Evolutionary conservation across 1,140 invertebrate genomes (phyloP).

Genomic region (Tribolium castaneum): DNA sequence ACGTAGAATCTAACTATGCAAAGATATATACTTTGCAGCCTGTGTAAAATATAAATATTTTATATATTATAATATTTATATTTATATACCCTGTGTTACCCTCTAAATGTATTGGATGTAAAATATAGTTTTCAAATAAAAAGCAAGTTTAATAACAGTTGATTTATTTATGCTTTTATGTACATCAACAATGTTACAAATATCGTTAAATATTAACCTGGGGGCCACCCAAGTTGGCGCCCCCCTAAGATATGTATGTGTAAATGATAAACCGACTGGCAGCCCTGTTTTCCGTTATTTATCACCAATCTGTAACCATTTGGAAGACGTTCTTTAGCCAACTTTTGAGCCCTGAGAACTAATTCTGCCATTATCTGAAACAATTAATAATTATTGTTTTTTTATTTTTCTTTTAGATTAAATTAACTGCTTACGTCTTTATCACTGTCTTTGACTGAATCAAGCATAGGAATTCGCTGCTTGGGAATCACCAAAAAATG

Average conservation of each 20-base stretch:
- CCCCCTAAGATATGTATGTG: constrained; percentile 85
- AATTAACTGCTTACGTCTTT: constrained; percentile 62
- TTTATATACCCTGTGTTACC: no score
- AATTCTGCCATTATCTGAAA: constrained; percentile 73
- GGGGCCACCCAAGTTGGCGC: constrained; percentile 84
- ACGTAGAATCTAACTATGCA: no score
- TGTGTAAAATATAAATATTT: no score
- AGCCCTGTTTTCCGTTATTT: constrained; percentile 78
- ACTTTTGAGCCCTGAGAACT: constrained; percentile 70
- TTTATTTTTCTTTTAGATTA: no score
- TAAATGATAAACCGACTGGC: constrained; percentile 80
- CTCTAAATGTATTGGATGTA: no score
- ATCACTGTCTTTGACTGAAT: constrained; percentile 54
- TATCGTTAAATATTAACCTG: constrained; percentile 70
- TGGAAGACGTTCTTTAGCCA: constrained; percentile 67
- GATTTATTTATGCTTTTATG: neutral
- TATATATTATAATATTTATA: no score
- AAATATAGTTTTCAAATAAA: no score
- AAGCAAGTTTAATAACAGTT: no score
- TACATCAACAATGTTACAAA: neutral
- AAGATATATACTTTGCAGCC: no score
- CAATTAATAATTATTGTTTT: neutral
- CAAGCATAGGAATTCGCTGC: constrained; percentile 59
- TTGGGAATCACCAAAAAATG: constrained; percentile 93
- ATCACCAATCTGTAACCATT: constrained; percentile 73